Evolutionary conservation across 2,797 vertebrate species (phyloP).

Genomic region (Oreonectes daqikongensis): DNA sequence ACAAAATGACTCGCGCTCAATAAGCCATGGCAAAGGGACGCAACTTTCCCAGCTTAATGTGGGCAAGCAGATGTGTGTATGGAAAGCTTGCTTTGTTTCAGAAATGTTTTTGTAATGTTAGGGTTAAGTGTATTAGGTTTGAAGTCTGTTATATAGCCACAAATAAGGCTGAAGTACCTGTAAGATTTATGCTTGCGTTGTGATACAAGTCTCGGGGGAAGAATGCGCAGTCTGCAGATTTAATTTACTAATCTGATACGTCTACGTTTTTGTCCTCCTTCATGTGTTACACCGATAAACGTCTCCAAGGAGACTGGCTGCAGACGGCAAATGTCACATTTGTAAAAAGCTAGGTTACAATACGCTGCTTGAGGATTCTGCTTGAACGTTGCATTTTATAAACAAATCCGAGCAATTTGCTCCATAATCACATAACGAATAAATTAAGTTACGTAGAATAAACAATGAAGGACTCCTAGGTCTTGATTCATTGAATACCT

Average conservation of each 20-base stretch:
- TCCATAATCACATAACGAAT: constrained; percentile 1
- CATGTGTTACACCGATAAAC: constrained; percentile 30
- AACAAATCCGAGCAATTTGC: not conserved
- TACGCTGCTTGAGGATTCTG: constrained; percentile 20
- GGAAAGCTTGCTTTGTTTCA: constrained; percentile 20
- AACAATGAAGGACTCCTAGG: not conserved
- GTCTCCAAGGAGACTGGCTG: constrained; percentile 23
- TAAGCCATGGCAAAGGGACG: constrained; percentile 16
- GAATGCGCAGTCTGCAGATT: constrained; percentile 25
- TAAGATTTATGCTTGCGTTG: constrained; percentile 7
- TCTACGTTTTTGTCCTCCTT: constrained; percentile 20
- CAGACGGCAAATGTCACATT: constrained; percentile 29
- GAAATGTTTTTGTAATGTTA: not conserved
- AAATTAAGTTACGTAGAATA: not conserved
- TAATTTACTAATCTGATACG: constrained; percentile 42
- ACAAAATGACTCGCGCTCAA: constrained; percentile 40
- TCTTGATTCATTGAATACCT: constrained; percentile 4
- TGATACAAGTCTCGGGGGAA: constrained; percentile 15
- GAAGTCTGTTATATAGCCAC: constrained; percentile 8
- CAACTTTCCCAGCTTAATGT: constrained; percentile 44
- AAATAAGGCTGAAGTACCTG: constrained; percentile 31
- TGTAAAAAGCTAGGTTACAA: constrained; percentile 10
- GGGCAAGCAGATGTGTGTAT: not conserved
- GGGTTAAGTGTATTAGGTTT: not conserved
- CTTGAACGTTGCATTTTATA: not conserved